A percentile compares a stretch with the other conserved stretches of the same genome.
Evolutionary conservation across 1,140 invertebrate species (phyloP).

Genomic region (Stegodyphus mimosarum): DNA sequence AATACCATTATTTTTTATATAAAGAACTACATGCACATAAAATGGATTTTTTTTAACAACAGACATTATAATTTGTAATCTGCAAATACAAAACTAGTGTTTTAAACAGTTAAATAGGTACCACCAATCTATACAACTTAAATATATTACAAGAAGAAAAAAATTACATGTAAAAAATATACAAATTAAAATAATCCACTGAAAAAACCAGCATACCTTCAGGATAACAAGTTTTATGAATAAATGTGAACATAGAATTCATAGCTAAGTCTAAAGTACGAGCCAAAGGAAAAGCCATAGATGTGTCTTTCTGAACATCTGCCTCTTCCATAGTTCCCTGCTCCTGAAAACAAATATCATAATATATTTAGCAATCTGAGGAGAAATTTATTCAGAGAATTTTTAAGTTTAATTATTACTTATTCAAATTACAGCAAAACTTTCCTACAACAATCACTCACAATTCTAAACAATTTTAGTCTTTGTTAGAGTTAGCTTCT

Average conservation of each 20-base stretch:
- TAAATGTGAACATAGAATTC: constrained; percentile 23
- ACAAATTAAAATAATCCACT: too few relatives aligned
- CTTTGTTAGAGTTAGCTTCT: too few relatives aligned
- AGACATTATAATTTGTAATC: too few relatives aligned
- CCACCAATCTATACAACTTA: too few relatives aligned
- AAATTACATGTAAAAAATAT: too few relatives aligned
- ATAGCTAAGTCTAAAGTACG: constrained; percentile 26
- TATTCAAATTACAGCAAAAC: not conserved
- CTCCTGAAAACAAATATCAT: constrained; percentile 2
- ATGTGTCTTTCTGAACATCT: not conserved
- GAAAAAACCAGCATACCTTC: constrained; percentile 23
- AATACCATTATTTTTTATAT: too few relatives aligned
- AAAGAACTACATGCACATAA: too few relatives aligned
- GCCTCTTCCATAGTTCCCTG: not conserved
- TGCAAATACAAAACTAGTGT: too few relatives aligned
- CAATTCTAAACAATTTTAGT: not conserved
- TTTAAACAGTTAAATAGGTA: too few relatives aligned
- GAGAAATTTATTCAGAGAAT: too few relatives aligned
- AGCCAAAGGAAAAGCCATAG: constrained; percentile 36
- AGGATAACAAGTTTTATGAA: constrained; percentile 15
- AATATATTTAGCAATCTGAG: not conserved
- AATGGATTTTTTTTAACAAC: too few relatives aligned
- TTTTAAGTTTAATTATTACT: not conserved
- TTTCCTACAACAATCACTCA: not conserved
- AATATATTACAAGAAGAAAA: too few relatives aligned